A percentile compares a stretch with the other conserved stretches of the same genome.
Conservation (phyloP, 2,888 invertebrate species). For the Apoda limacodes region DNA sequence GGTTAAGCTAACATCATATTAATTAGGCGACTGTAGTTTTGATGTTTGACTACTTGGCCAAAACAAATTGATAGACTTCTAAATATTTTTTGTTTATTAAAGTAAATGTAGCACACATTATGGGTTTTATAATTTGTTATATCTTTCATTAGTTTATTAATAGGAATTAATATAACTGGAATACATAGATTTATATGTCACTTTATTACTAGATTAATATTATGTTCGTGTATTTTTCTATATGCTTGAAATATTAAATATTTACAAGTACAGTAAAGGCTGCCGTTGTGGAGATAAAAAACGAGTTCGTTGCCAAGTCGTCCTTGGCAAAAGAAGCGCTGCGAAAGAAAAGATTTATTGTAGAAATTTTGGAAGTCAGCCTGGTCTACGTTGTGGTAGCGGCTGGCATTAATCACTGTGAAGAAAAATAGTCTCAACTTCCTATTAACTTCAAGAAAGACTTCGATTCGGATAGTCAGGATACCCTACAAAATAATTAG, state of each 20-base stretch:
- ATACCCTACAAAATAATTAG: constrained; percentile 3
- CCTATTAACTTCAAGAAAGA: constrained; percentile 33
- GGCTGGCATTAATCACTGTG: constrained; percentile 55
- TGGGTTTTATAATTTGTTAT: no score
- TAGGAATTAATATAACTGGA: no score
- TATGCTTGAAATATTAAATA: constrained; percentile 36
- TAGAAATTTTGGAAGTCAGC: constrained; percentile 67
- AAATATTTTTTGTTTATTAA: no score
- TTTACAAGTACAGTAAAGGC: constrained; percentile 50
- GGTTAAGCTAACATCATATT: no score
- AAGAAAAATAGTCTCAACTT: constrained; percentile 49
- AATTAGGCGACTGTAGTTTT: no score
- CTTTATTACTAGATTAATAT: no score
- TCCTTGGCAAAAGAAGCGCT: constrained; percentile 59
- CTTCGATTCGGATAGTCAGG: constrained; percentile 9
- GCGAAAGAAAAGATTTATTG: constrained; percentile 58
- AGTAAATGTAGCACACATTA: no score
- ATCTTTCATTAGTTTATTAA: no score
- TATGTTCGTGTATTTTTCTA: no score
- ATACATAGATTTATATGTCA: no score
- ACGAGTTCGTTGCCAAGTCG: constrained; percentile 60
- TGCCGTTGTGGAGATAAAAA: constrained; percentile 63
- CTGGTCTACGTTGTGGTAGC: constrained; percentile 50
- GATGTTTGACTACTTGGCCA: no score
- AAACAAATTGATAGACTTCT: no score